A percentile compares a stretch with the other conserved stretches of the same genome.
phyloP scores from a whole-genome alignment of 2,113 vertebrate genomes.

The Cyphomyrus discorhynchus region DNA sequence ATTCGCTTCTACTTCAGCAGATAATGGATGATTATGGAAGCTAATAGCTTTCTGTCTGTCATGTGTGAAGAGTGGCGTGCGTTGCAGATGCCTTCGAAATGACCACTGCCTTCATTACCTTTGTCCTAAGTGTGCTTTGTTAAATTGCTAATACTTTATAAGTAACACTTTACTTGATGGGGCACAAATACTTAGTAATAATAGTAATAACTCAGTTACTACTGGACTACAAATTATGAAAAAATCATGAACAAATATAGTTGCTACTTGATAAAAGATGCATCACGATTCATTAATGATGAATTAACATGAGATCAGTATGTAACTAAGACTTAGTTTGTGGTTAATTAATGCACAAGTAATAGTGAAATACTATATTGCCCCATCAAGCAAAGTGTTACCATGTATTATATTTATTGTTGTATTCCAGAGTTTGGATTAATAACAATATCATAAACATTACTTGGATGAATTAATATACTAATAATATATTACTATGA shows the following conservation, averaged over 20 bases:
- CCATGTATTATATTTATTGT: background rate
- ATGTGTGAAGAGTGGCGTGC: background rate
- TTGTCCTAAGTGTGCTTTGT: background rate
- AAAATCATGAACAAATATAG: background rate
- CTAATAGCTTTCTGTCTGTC: background rate
- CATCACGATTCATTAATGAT: background rate
- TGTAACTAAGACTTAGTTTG: background rate
- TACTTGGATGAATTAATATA: background rate
- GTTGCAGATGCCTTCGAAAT: background rate
- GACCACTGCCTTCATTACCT: background rate
- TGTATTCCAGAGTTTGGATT: background rate
- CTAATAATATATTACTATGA: background rate
- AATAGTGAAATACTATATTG: background rate
- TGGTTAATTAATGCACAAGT: background rate
- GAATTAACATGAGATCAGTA: background rate
- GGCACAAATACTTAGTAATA: background rate
- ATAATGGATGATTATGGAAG: conserved; percentile 4
- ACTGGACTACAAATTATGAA: background rate
- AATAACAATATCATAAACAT: background rate
- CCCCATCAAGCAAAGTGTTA: too few relatives aligned
- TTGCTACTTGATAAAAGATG: background rate
- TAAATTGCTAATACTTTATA: background rate
- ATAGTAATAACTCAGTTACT: background rate
- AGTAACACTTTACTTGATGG: background rate
- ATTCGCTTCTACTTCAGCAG: background rate